These are phyloP conservation scores for Todiramphus chloris DNA, from an alignment of 2,113 vertebrate genomes.

Conservation along the genomic window DNA sequence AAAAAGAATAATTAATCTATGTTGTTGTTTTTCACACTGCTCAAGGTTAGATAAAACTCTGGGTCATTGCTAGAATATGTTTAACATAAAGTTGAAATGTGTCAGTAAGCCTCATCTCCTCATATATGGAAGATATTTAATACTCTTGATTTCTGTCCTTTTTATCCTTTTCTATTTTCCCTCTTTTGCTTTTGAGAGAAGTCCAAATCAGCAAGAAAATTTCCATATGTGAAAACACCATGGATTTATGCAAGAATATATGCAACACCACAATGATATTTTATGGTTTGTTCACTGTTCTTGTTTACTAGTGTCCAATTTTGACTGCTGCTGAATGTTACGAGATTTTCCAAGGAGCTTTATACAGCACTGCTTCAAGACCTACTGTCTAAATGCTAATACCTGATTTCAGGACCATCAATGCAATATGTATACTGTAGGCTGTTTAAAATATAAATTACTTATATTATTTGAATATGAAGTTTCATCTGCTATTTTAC, in stretches of 20 bases:
- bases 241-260: neutral
- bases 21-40: neutral
- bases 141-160: neutral
- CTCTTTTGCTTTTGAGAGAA: neutral
- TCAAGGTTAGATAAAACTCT: neutral
- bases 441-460: neutral
- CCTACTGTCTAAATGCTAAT: neutral
- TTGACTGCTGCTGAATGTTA: neutral
- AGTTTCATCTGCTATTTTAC: neutral
- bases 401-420: neutral
- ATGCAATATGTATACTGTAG: neutral
- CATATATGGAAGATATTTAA: neutral
- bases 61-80: neutral
- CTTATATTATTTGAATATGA: neutral
- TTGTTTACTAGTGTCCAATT: neutral
- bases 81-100: accelerated
- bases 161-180: neutral
- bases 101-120: neutral
- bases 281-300: neutral
- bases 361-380: neutral
- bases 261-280: neutral
- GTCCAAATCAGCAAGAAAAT: neutral
- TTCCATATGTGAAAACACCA: accelerated
- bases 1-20: neutral
- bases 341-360: neutral